phyloP scores from a whole-genome alignment of 2,888 invertebrate species.

The Tetropium fuscum region DNA sequence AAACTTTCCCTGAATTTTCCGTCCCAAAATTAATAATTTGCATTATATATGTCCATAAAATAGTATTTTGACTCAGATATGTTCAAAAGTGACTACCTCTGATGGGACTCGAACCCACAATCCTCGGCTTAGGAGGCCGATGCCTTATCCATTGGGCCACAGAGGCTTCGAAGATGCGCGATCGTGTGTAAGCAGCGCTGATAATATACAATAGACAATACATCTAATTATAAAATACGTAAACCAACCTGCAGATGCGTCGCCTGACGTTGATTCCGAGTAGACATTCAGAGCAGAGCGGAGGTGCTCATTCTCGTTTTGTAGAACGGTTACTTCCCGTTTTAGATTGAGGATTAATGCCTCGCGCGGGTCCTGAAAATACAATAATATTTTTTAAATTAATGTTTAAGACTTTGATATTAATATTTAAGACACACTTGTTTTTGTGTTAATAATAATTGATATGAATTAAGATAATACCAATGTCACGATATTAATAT shows the following conservation, averaged over 20 bases:
- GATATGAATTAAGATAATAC: too few relatives aligned
- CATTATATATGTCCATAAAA: too few relatives aligned
- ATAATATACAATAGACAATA: neutral
- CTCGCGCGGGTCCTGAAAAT: constrained; percentile 86
- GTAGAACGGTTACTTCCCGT: constrained; percentile 85
- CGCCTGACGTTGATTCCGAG: constrained; percentile 65
- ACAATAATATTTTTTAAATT: neutral
- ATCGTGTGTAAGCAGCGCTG: neutral
- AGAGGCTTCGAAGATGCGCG: constrained; percentile 69
- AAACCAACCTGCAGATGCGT: constrained; percentile 24
- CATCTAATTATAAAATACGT: constrained; percentile 3
- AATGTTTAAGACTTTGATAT: too few relatives aligned
- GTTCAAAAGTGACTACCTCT: neutral
- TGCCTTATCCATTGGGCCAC: constrained; percentile 87
- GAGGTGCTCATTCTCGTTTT: constrained; percentile 90
- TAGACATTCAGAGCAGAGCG: constrained; percentile 79
- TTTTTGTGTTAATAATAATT: too few relatives aligned
- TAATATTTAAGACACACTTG: too few relatives aligned
- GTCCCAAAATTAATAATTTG: too few relatives aligned
- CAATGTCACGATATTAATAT: too few relatives aligned
- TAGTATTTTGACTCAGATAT: constrained; percentile 51
- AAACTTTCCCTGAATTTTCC: too few relatives aligned
- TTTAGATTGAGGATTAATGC: constrained; percentile 90
- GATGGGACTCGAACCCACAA: neutral
- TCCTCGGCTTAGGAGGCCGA: constrained; percentile 46